Evolutionary conservation across 2,888 invertebrate genomes (phyloP), one percentile per base, ranked within the genome.

Genomic region (Tipula vernalis): DNA sequence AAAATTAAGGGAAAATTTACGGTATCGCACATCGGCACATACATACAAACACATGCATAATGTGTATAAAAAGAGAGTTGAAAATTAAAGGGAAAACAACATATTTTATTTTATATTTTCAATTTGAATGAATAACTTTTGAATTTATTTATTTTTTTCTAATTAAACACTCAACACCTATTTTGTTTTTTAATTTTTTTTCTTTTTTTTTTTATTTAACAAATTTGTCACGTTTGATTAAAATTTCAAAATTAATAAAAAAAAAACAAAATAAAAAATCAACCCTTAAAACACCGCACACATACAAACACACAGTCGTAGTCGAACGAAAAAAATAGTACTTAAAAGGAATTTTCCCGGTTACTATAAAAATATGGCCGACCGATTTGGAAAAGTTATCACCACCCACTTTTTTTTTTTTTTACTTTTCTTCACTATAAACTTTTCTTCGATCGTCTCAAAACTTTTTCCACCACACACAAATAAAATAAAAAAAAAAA

Each of bases 341-440:
- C 12, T 10, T 71, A 28, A 84, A 83, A 36, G 42, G 28, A 42
- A 85, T 39, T 87, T 87, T 87, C 87, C 87, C 87, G 87, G 87
- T 87, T 87, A 87, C 57, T 71, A 86, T 83, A 57, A 87, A 87
- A 87, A 87, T 85, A 87, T 87, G 87, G 87, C 87, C 47, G 87
- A 87, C 86, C 83, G 71, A 71, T 28, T 86, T 86, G 44, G 42
- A 85, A 85, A 85, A 85, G 18, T 85, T 85, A 42, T 42, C 42
- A 42, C 85, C 42, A 39, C 42, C 85, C 85, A 42, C 42, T 28
- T 85, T 42, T 85, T 85, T 10, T 85, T 28, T 85, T 42, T 85
- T 85, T 10, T 85, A 28, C 18, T 85, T 85, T 85, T 41, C 41
- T 85, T 44, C 18, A 12, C 42, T 44, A 18, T 44, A 1, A 28